Base-by-base conservation (phyloP, 2,888 invertebrate species). In the Endotricha flammealis region DNA sequence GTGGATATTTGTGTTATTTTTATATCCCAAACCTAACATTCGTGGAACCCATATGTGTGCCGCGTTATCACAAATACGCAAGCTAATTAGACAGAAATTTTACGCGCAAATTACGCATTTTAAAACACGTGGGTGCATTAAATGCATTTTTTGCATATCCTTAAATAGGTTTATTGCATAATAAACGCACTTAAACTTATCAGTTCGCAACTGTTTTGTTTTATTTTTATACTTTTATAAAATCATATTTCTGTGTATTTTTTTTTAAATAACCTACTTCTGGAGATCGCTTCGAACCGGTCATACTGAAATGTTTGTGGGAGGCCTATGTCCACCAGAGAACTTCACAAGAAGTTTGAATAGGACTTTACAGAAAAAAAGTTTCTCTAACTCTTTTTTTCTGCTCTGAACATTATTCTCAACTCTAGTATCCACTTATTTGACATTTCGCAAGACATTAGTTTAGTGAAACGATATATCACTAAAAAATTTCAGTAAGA, bases 31-130 rank as follows among this genome's bases (percentile, higher is more conserved):
- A 20, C 20, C 20, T 20, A 20, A 20, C 20, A 20, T 20, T 20
- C 20, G 20, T 20, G 10, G 32, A 17, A 24, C 32, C 32, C 32
- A 12, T 17, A 33, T 33, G 14, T 9, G n/a, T 25, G 16, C 7
- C 4, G 4, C 40, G 63, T 71, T 70, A 51, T 42, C 73, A 73
- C 70, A 66, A 64, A 64, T 53, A 69, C 58, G 42, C 48, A 11
- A n/a, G 41, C 53, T 66, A 65, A 68, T 69, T 66, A 62, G 39
- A 46, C 38, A 37, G 39, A 53, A 53, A 62, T 33, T 52, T 56
- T 56, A 62, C 65, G 64, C 55, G 57, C 55, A 57, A 65, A 64
- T 59, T 50, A 57, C 51, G 53, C 51, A 51, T 55, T 25, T 33
- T 12, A 33, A 33, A 11, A n/a, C 32, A 33, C 32, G 32, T 33